Evolutionary conservation across 2,797 vertebrate species (phyloP).

Genomic region (Centroberyx gerrardi): DNA sequence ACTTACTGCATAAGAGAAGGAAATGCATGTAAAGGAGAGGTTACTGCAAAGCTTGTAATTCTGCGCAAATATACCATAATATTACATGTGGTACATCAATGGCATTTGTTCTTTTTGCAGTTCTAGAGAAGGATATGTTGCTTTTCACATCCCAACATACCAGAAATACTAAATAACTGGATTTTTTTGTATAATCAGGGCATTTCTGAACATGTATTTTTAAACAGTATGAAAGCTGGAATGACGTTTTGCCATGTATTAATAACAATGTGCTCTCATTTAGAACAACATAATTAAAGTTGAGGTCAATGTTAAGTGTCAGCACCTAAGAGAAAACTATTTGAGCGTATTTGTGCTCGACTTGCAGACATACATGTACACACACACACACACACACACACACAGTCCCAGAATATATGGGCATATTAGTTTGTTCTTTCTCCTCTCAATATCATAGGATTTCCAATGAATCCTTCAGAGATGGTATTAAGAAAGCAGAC

Average conservation of each 20-base stretch:
- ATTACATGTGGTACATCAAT: no score
- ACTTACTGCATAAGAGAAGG: constrained; percentile 1
- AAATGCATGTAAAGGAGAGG: background rate
- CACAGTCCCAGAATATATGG: constrained; percentile 37
- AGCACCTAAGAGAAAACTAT: background rate
- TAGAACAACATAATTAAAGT: background rate
- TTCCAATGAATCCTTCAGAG: constrained; percentile 80
- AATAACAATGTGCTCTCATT: constrained; percentile 2
- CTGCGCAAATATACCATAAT: no score
- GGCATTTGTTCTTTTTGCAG: no score
- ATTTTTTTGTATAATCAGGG: background rate
- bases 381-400: constrained; percentile 1
- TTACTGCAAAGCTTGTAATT: background rate
- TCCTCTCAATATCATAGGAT: constrained; percentile 52
- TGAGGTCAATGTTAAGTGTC: constrained; percentile 15
- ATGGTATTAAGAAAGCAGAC: constrained; percentile 69
- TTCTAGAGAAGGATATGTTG: no score
- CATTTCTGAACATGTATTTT: background rate
- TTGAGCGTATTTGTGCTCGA: constrained; percentile 19
- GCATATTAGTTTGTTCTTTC: constrained; percentile 59
- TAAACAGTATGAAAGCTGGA: background rate
- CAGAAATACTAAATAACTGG: no score
- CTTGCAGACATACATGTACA: background rate
- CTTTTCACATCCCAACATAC: no score
- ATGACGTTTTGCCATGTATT: background rate